A percentile compares a stretch with the other conserved stretches of the same genome.
phyloP scores from a whole-genome alignment of 1,140 invertebrate species.

The Aphelenchoides fujianensis region DNA sequence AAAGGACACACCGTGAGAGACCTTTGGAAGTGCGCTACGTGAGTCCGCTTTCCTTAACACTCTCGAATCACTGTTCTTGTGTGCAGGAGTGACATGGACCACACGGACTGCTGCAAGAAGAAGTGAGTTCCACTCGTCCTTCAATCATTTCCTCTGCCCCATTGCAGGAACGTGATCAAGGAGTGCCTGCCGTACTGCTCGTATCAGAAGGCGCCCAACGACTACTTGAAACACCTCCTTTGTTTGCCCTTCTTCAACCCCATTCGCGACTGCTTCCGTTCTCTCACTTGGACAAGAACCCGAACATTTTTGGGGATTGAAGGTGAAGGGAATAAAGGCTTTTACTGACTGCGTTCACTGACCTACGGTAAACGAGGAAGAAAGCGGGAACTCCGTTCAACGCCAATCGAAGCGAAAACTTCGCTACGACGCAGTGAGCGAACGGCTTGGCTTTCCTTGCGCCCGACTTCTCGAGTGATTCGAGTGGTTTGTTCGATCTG shows the following conservation, averaged over 20 bases:
- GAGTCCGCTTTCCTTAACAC: too few relatives aligned
- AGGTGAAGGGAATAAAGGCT: constrained; percentile 24
- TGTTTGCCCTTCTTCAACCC: constrained; percentile 53
- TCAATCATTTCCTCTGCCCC: too few relatives aligned
- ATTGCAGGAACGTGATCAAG: constrained; percentile 45
- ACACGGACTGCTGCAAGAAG: constrained; percentile 56
- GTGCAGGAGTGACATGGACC: too few relatives aligned
- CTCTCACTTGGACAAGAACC: constrained; percentile 47
- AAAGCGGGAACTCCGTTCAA: background rate
- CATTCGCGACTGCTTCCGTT: constrained; percentile 55
- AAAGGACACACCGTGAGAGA: constrained; percentile 47
- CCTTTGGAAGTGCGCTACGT: constrained; percentile 59
- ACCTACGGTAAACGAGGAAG: background rate
- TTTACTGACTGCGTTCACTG: background rate
- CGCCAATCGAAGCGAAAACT: background rate
- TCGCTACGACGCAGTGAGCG: too few relatives aligned
- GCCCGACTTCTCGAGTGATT: too few relatives aligned
- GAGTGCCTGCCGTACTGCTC: constrained; percentile 51
- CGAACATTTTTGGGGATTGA: constrained; percentile 55
- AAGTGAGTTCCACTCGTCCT: constrained; percentile 40
- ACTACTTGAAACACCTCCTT: constrained; percentile 53
- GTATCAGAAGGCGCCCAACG: constrained; percentile 36
- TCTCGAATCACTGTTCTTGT: too few relatives aligned
- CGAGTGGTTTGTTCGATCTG: background rate
- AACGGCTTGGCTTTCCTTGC: too few relatives aligned